phyloP scores from a whole-genome alignment of 2,113 vertebrate species.

The Turnix velox region DNA sequence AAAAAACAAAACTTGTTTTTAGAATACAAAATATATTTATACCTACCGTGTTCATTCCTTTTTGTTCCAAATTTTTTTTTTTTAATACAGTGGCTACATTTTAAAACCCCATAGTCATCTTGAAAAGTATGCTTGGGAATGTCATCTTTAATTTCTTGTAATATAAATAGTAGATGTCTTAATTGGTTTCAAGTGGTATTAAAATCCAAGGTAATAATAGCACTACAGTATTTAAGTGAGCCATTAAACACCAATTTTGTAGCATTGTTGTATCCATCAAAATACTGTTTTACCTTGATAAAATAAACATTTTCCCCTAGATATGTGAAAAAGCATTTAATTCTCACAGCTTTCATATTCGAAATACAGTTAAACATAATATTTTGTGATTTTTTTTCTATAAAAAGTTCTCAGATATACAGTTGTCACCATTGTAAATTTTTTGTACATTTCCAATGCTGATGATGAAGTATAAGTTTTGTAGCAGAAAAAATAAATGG shows the following conservation, averaged over 20 bases:
- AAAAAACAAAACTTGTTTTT: background rate
- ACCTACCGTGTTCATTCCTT: background rate
- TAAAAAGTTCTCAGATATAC: background rate
- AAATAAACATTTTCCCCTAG: no score
- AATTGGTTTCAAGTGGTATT: background rate
- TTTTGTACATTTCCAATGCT: background rate
- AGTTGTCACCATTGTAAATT: background rate
- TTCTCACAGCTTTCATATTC: background rate
- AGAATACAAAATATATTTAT: background rate
- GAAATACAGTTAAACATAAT: background rate
- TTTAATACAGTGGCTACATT: background rate
- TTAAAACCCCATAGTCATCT: background rate
- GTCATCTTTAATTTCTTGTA: background rate
- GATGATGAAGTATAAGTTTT: background rate
- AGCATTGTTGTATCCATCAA: background rate
- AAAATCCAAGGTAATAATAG: background rate
- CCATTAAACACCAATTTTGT: background rate
- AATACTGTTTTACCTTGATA: slow-evolving; percentile 1
- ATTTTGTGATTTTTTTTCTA: slow-evolving; percentile 1
- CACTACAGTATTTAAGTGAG: slow-evolving; percentile 10
- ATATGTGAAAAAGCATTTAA: background rate
- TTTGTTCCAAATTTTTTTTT: background rate
- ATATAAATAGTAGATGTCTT: background rate
- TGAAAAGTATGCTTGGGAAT: background rate
- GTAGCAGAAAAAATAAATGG: background rate